Conservation (phyloP, 2,797 vertebrate genomes). For the Scleropages formosus region DNA sequence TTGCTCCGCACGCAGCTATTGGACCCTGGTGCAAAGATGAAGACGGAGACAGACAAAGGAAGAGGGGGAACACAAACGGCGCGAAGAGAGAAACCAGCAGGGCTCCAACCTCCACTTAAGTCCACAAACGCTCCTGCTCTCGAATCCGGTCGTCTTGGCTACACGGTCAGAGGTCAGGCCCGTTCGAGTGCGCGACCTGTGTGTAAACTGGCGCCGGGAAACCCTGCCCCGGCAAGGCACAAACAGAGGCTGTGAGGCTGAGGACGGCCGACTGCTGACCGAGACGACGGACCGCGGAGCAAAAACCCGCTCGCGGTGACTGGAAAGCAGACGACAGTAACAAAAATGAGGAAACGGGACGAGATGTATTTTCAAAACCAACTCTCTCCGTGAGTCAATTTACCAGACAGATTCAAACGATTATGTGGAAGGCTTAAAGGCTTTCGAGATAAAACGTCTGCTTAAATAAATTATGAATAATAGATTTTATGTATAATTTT, state of each 20-base stretch:
- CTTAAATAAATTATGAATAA: slow-evolving; percentile 21
- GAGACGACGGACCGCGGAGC: slow-evolving; percentile 7
- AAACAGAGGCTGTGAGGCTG: background rate
- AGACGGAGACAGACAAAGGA: background rate
- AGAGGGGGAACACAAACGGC: slow-evolving; percentile 63
- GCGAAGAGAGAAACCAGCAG: slow-evolving; percentile 66
- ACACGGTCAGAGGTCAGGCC: slow-evolving; percentile 62
- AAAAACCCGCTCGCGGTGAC: background rate
- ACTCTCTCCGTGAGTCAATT: background rate
- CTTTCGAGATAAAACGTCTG: slow-evolving; percentile 25
- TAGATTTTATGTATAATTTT: background rate
- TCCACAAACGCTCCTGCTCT: slow-evolving; percentile 51
- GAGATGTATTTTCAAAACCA: slow-evolving; percentile 29
- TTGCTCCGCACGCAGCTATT: background rate
- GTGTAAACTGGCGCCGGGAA: slow-evolving; percentile 9
- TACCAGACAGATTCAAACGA: background rate
- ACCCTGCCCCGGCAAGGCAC: background rate
- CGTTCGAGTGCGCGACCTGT: slow-evolving; percentile 51
- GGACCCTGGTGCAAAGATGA: background rate
- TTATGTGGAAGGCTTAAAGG: background rate
- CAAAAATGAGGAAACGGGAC: slow-evolving; percentile 31
- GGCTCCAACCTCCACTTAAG: slow-evolving; percentile 56
- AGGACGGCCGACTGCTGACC: background rate
- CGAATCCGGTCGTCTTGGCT: slow-evolving; percentile 49
- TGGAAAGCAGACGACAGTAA: background rate